phyloP scores from a whole-genome alignment of 2,797 vertebrate genomes.

The Paedocypris micromegethes region DNA sequence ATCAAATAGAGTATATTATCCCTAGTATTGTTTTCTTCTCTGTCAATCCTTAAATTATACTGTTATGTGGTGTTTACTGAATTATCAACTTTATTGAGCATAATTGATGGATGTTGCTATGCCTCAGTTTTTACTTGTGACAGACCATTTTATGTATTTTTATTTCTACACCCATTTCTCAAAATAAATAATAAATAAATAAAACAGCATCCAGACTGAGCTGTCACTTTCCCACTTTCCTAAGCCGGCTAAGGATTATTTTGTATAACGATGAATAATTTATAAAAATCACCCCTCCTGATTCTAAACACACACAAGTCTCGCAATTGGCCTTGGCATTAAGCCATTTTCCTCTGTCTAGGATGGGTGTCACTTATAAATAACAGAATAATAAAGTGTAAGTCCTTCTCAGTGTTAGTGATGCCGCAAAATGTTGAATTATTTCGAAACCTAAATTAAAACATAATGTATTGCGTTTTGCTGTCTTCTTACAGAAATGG shows the following conservation, averaged over 20 bases:
- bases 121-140: slow-evolving; percentile 4
- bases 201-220: slow-evolving; percentile 40
- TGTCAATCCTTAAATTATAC: too few species aligned
- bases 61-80: too few species aligned
- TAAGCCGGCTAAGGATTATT: slow-evolving; percentile 68
- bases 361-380: slow-evolving; percentile 57
- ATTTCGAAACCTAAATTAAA: slow-evolving; percentile 61
- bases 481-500: too few species aligned
- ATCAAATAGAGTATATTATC: too few species aligned
- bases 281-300: slow-evolving; percentile 70
- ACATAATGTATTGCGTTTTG: slow-evolving; percentile 33
- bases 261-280: slow-evolving; percentile 75
- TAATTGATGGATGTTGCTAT: too few species aligned
- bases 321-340: slow-evolving; percentile 77
- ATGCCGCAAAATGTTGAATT: slow-evolving; percentile 66
- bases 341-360: slow-evolving; percentile 65
- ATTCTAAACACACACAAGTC: slow-evolving; percentile 57
- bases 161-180: slow-evolving; percentile 33
- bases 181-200: too few species aligned
- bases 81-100: too few species aligned
- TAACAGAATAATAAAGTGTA: slow-evolving; percentile 68
- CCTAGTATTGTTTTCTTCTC: too few species aligned
- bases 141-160: slow-evolving; percentile 51
- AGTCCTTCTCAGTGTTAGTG: slow-evolving; percentile 67
- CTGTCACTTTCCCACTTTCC: slow-evolving; percentile 47